Evolutionary conservation across 2,113 vertebrate species (phyloP).

Genomic region (Ailurus styani): DNA sequence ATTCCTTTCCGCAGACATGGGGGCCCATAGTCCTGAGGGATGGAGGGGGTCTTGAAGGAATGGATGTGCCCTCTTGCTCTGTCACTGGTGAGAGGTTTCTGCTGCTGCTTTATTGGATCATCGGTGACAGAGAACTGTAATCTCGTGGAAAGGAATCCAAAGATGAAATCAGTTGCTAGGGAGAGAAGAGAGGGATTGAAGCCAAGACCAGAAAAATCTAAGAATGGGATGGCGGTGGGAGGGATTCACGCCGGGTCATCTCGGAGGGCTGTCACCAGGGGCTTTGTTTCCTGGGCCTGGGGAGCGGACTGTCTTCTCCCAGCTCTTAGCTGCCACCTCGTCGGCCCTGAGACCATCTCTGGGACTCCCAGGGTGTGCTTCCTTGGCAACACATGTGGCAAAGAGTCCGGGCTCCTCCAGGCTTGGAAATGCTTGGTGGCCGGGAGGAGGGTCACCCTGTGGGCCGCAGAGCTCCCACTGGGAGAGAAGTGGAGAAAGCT

Average conservation of each 20-base stretch:
- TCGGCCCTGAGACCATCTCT: background rate
- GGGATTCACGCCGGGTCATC: rapidly evolving
- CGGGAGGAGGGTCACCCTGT: background rate
- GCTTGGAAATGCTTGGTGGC: background rate
- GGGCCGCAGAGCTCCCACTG: background rate
- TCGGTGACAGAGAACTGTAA: background rate
- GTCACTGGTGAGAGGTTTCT: background rate
- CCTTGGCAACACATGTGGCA: background rate
- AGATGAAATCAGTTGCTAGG: background rate
- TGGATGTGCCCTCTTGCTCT: too few species aligned
- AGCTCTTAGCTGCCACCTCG: background rate
- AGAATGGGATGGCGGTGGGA: background rate
- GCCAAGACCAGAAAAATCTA: background rate
- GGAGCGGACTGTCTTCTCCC: background rate
- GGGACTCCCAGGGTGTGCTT: rapidly evolving
- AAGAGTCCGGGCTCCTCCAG: background rate
- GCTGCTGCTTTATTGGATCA: background rate
- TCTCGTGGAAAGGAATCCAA: background rate
- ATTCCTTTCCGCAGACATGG: background rate
- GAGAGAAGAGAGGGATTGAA: background rate
- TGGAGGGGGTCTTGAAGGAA: background rate
- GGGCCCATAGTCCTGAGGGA: background rate
- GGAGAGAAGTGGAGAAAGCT: background rate
- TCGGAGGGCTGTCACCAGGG: background rate
- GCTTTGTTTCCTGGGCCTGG: background rate